Conservation (phyloP, 2,888 invertebrate species). For the Eristalinus sepulchralis region DNA sequence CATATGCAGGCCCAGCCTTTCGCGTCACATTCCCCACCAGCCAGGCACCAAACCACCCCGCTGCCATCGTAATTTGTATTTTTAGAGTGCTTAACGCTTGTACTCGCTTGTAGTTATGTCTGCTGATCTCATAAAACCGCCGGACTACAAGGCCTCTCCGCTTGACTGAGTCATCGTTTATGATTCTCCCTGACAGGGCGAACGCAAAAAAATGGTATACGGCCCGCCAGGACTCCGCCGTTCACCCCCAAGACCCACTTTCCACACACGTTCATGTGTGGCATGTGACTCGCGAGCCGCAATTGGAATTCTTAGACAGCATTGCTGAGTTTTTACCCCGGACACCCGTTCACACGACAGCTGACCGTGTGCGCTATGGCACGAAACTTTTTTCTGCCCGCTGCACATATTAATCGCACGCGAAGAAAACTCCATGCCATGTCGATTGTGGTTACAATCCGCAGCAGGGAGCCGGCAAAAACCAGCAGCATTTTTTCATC, state of each 20-base stretch:
- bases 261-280: background rate
- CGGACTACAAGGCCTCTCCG: slow-evolving; percentile 2
- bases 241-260: slow-evolving; percentile 8
- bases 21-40: background rate
- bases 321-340: slow-evolving; percentile 36
- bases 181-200: slow-evolving; percentile 38
- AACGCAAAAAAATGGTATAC: slow-evolving; percentile 20
- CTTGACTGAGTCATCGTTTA: slow-evolving; percentile 50
- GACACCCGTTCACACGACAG: slow-evolving; percentile 32
- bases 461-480: slow-evolving; percentile 29
- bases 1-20: background rate
- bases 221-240: slow-evolving; percentile 1
- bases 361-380: slow-evolving; percentile 60
- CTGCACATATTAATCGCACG: slow-evolving; percentile 60
- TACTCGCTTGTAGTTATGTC: background rate
- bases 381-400: slow-evolving; percentile 51
- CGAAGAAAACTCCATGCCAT: slow-evolving; percentile 61
- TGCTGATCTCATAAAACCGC: slow-evolving; percentile 25
- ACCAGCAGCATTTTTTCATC: slow-evolving; percentile 33
- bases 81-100: slow-evolving; percentile 1
- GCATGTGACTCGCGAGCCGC: slow-evolving; percentile 51
- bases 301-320: slow-evolving; percentile 56
- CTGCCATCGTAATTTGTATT: background rate
- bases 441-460: slow-evolving; percentile 50
- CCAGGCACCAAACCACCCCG: background rate